Base-by-base conservation (phyloP, 2,113 vertebrate genomes). In the Chionis minor region DNA sequence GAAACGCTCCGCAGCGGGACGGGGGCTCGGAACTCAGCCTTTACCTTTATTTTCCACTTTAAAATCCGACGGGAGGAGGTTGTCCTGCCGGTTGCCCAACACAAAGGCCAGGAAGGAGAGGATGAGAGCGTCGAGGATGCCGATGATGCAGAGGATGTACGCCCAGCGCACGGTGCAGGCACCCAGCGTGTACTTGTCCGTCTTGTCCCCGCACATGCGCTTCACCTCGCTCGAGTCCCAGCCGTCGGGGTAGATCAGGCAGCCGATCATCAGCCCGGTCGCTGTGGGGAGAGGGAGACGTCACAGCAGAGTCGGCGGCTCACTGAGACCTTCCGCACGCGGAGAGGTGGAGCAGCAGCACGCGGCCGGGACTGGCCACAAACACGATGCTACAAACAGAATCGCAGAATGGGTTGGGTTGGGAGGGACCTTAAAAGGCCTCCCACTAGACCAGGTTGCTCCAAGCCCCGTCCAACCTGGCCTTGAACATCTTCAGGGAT, bases 141-240 rank as follows among this genome's bases (percentile, higher is more conserved):
- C 99, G 78, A 99, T 99, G 97, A 99, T 99, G 96, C 99, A 99
- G 86, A 99, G 98, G 98, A 99, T 99, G 98, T 99, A 99, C 3
- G 99, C 99, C 99, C 99, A 99, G 98, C 99, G 99, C 96, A 99
- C 99, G 1, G 99, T 99, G 98, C 99, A 99, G 96, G 99, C 99
- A 0, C 99, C 99, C 97, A 99, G 98, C 0, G 99, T 98, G 98
- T 99, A 99, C 79, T 99, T 99, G 96, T 99, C 99, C 0, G 99
- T 99, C 77, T 99, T 98, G 97, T 99, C 99, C 47, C 99, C 99
- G 0, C 99, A 99, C 99, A 99, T 98, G 26, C 99, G 97, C 95
- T 97, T 98, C 95, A 99, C 99, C 97, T 99, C 99, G 0, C 97
- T 98, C 0, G 99, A 99, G 96, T 99, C 99, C 99, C 99, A 99